Base-by-base conservation (phyloP, 37 sponge, comb jelly and placozoan genomes). In the Axinella damicornis region DNA sequence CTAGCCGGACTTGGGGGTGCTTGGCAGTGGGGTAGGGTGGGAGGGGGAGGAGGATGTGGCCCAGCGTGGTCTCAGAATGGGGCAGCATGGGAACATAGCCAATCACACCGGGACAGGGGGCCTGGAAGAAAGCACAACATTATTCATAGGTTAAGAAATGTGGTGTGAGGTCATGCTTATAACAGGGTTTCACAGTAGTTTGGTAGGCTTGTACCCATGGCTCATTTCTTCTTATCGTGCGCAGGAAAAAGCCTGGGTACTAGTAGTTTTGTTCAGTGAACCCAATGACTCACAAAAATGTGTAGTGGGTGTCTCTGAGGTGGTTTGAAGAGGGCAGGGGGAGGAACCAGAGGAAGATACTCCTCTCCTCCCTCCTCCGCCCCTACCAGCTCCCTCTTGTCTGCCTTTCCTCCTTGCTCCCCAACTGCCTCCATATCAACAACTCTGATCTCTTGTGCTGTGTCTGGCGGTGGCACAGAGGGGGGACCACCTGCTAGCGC, bases 31-130 rank as follows among this genome's bases (percentile, higher is more conserved):
- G 57, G 52, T 67, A 74, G 11, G 70, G 32, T 5, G 76, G 77
- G 18, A 91, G 64, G 25, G 86, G 86, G 16, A 85, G 78, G 41
- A 91, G 71, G 65, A 34, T 27, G 34, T 85, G 91, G 11, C 81
- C 82, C 37, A 81, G 46, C 2, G 77, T 70, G 5, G 54, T 73
- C 60, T 85, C 91, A 24, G 86, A 76, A 66, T 85, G 21, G 4
- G 81, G 86, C 46, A 83, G 57, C 65, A 81, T 19, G 15, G 77
- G 82, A 9, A 68, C 33, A 81, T 54, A 76, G 30, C 35, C 20
- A 31, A 25, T 54, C 22, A 76, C 77, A 18, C 62, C 82, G 41
- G 86, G 82, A 40, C 81, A 65, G 17, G 89, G 89, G 31, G 69
- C 58, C 89, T 88, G 77, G 16, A 40, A 27, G 69, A 70, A 39